Conservation (phyloP, 37 sponge, comb jelly and placozoan species). For the Theonella swinhoei region DNA sequence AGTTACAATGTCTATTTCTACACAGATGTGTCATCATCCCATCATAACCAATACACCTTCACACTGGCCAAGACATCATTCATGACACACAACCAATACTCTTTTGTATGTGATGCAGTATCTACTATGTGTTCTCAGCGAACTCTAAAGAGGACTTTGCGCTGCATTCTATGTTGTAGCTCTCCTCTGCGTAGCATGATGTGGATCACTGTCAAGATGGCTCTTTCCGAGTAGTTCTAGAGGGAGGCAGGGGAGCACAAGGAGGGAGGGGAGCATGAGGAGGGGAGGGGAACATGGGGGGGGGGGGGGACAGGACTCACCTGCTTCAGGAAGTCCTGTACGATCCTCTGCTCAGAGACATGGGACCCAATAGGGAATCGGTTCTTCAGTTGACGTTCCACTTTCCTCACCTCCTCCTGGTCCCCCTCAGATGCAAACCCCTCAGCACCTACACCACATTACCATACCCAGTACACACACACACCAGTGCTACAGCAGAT, state of each 20-base stretch:
- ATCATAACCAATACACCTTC: too few relatives aligned
- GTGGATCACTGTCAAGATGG: slow-evolving; percentile 84
- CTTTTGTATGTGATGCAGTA: too few relatives aligned
- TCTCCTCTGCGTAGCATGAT: slow-evolving; percentile 96
- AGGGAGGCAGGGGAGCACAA: too few relatives aligned
- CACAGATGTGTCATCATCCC: background rate
- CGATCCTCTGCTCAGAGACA: slow-evolving; percentile 96
- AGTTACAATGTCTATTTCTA: background rate
- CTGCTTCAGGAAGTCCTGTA: slow-evolving; percentile 95
- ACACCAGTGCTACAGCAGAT: background rate
- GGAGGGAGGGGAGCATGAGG: too few relatives aligned
- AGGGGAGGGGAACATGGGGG: too few relatives aligned
- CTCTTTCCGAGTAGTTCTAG: slow-evolving; percentile 92
- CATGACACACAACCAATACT: too few relatives aligned
- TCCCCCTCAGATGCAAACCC: slow-evolving; percentile 91
- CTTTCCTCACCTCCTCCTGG: slow-evolving; percentile 90
- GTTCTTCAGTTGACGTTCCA: slow-evolving; percentile 94
- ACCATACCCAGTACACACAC: background rate
- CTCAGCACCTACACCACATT: slow-evolving; percentile 76
- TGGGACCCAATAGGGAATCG: slow-evolving; percentile 97
- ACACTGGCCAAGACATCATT: too few relatives aligned
- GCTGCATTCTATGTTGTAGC: slow-evolving; percentile 98
- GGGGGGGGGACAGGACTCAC: too few relatives aligned
- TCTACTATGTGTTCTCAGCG: too few relatives aligned
- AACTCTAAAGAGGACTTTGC: slow-evolving; percentile 96